Conservation (phyloP, 2,888 invertebrate species). For the Agonopterix alstromeriana region DNA sequence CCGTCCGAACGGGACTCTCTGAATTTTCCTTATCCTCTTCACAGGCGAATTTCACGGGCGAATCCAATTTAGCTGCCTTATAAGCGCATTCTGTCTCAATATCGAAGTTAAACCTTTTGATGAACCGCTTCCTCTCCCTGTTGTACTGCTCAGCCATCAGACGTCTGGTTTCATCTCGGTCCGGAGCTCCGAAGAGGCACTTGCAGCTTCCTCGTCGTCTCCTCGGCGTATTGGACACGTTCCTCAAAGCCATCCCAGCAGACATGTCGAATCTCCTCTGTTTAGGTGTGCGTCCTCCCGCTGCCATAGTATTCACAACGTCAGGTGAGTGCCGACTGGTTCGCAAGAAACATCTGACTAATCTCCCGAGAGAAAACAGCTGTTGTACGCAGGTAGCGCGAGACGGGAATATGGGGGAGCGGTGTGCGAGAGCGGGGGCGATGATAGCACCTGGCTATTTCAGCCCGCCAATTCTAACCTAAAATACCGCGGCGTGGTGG, state of each 20-base stretch:
- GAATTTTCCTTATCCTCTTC: constrained; percentile 59
- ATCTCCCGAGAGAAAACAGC: constrained; percentile 75
- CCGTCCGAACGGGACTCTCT: constrained; percentile 48
- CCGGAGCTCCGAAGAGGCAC: constrained; percentile 79
- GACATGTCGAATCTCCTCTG: constrained; percentile 62
- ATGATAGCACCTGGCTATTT: constrained; percentile 61
- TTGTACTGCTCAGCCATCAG: constrained; percentile 78
- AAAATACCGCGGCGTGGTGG: constrained; percentile 26
- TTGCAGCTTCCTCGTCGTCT: constrained; percentile 68
- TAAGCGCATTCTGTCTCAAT: constrained; percentile 63
- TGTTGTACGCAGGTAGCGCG: constrained; percentile 61
- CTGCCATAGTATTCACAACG: constrained; percentile 51
- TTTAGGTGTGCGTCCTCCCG: constrained; percentile 68
- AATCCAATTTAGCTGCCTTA: constrained; percentile 55
- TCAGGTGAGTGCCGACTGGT: constrained; percentile 70
- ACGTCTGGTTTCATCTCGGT: constrained; percentile 74
- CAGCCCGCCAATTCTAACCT: constrained; percentile 73
- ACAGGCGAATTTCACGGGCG: constrained; percentile 63
- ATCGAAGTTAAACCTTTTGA: constrained; percentile 78
- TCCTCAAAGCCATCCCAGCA: constrained; percentile 49
- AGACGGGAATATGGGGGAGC: constrained; percentile 33
- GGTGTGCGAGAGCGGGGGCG: constrained; percentile 50
- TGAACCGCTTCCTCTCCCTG: constrained; percentile 75
- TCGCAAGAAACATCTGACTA: constrained; percentile 73
- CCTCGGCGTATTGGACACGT: constrained; percentile 50